Evolutionary conservation across 2,888 invertebrate species (phyloP).

Genomic region (Oegoconia quadripuncta): DNA sequence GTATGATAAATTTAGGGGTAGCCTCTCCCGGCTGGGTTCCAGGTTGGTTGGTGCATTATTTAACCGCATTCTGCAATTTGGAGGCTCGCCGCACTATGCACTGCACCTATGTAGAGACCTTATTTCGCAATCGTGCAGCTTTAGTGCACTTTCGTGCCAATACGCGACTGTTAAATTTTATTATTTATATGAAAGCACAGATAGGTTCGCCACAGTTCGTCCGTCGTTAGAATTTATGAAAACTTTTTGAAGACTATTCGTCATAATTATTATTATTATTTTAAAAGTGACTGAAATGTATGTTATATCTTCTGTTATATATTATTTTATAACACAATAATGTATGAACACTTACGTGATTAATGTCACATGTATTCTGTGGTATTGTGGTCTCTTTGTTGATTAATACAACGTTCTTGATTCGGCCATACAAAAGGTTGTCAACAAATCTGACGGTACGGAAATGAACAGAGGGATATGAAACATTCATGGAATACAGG

Average conservation of each 20-base stretch:
- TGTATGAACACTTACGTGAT: too few relatives aligned
- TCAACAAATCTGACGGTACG: slow-evolving; percentile 8
- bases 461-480: slow-evolving; percentile 9
- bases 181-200: too few relatives aligned
- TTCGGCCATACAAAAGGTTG: neutral
- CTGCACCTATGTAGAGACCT: slow-evolving; percentile 6
- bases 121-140: slow-evolving; percentile 10
- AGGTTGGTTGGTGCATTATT: slow-evolving; percentile 39
- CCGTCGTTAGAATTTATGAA: too few relatives aligned
- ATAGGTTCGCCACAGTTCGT: too few relatives aligned
- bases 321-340: too few relatives aligned
- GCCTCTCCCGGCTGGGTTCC: slow-evolving; percentile 21
- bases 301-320: too few relatives aligned
- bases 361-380: too few relatives aligned
- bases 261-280: too few relatives aligned
- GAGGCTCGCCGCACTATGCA: slow-evolving; percentile 2
- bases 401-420: slow-evolving; percentile 1
- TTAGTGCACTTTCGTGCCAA: slow-evolving; percentile 11
- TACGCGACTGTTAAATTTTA: too few relatives aligned
- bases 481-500: slow-evolving; percentile 24
- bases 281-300: too few relatives aligned
- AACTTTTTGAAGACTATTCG: too few relatives aligned
- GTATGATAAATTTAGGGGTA: slow-evolving; percentile 34
- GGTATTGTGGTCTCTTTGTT: too few relatives aligned
- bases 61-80: slow-evolving; percentile 35